These are phyloP conservation scores for Laupala kohalensis DNA, from an alignment of 1,140 invertebrate genomes.

Conservation along the genomic window DNA sequence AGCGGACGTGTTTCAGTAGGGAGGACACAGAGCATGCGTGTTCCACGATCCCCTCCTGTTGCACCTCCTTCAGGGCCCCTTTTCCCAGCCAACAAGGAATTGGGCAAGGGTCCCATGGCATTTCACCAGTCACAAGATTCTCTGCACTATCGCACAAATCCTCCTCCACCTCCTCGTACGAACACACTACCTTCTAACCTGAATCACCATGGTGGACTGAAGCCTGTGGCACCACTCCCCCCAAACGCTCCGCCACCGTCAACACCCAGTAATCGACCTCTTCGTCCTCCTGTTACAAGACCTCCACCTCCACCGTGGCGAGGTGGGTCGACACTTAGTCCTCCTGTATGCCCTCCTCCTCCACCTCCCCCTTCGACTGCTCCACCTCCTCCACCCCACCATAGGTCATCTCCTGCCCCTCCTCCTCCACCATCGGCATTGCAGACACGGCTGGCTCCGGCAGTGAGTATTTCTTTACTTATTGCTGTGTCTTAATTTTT, in stretches of 20 bases:
- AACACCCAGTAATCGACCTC: not conserved
- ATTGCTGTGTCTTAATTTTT: not conserved
- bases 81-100: conserved; percentile 10
- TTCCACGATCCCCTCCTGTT: conserved; percentile 35
- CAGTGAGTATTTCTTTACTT: not conserved
- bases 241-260: conserved; percentile 25
- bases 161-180: conserved; percentile 15
- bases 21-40: conserved; percentile 39
- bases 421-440: conserved; percentile 20
- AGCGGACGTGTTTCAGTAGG: conserved; percentile 27
- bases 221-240: conserved; percentile 27
- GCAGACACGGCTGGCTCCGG: conserved; percentile 6
- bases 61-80: conserved; percentile 11
- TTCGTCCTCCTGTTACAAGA: conserved; percentile 23
- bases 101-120: conserved; percentile 18
- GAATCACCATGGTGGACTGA: conserved; percentile 11
- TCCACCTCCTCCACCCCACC: conserved; percentile 24
- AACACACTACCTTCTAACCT: conserved; percentile 15
- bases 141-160: conserved; percentile 21
- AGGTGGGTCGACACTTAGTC: conserved; percentile 17
- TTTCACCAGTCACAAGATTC: conserved; percentile 39
- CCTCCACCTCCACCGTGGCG: conserved; percentile 27
- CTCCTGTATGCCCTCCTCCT: conserved; percentile 22
- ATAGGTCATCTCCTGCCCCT: conserved; percentile 23
- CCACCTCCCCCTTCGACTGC: conserved; percentile 17